phyloP scores from a whole-genome alignment of 2,113 vertebrate species.

The Oncorhynchus keta region DNA sequence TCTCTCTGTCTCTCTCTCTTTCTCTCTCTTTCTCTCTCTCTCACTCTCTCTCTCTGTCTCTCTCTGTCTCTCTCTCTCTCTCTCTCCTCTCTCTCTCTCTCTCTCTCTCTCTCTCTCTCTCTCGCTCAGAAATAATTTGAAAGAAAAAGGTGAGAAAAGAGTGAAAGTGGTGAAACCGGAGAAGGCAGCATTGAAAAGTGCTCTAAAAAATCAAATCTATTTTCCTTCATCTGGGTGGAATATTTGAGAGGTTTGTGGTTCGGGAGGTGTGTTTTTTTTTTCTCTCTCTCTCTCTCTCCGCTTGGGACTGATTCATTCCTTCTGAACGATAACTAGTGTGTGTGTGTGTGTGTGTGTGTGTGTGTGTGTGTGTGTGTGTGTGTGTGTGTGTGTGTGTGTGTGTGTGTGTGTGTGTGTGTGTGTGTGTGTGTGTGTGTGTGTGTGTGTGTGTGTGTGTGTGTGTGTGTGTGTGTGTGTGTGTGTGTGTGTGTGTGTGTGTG shows the following conservation, averaged over 20 bases:
- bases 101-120: too few relatives aligned
- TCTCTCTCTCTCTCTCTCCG: constrained; percentile 18
- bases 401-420: too few relatives aligned
- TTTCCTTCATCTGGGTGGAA: constrained; percentile 57
- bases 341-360: too few relatives aligned
- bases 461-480: constrained; percentile 2
- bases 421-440: not conserved
- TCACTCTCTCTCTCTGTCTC: too few relatives aligned
- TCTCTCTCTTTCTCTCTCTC: not conserved
- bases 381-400: too few relatives aligned
- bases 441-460: constrained; percentile 18
- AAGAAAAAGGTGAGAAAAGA: constrained; percentile 6
- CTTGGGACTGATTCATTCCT: constrained; percentile 59
- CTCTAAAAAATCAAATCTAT: constrained; percentile 12
- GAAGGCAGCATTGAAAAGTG: constrained; percentile 44
- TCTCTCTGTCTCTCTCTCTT: too few relatives aligned
- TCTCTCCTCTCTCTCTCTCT: too few relatives aligned
- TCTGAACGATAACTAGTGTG: constrained; percentile 32
- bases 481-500: not conserved
- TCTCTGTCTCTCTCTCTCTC: too few relatives aligned
- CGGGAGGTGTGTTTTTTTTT: constrained; percentile 5
- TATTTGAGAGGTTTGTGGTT: constrained; percentile 20
- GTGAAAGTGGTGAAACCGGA: constrained; percentile 51
- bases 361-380: too few relatives aligned
- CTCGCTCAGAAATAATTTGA: not conserved